Percentiles rank a stretch among this genome's conserved stretches.
These are phyloP conservation scores for Sminthurides aquaticus DNA, from an alignment of 2,888 invertebrate species.

Conservation along the genomic window DNA sequence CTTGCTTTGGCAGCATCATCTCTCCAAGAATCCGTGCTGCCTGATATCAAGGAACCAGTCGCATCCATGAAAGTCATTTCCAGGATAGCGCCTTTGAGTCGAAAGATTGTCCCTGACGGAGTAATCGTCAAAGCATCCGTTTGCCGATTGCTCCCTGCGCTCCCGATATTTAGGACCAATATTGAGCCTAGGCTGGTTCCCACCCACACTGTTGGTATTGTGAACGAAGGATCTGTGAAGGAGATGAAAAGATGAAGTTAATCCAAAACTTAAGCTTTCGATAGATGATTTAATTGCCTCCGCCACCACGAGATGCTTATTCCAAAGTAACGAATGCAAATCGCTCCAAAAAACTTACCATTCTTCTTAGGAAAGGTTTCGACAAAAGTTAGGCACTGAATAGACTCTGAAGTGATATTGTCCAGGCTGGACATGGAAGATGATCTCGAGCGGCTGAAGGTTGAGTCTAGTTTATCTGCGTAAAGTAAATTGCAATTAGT, in stretches of 20 bases:
- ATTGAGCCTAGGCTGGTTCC: conserved; percentile 96
- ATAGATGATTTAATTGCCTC: no score
- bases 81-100: conserved; percentile 89
- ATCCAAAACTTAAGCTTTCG: background rate
- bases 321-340: background rate
- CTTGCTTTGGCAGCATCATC: conserved; percentile 60
- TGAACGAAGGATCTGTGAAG: conserved; percentile 66
- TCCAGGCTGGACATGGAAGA: conserved; percentile 97
- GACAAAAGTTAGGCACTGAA: conserved; percentile 90
- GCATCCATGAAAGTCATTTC: conserved; percentile 94
- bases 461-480: conserved; percentile 88
- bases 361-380: conserved; percentile 91
- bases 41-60: conserved; percentile 83
- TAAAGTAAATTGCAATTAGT: background rate
- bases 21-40: conserved; percentile 72
- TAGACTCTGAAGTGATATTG: conserved; percentile 90
- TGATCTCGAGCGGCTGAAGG: conserved; percentile 91
- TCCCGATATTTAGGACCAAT: conserved; percentile 80
- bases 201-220: conserved; percentile 86
- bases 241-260: background rate
- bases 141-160: conserved; percentile 69
- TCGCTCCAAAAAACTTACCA: conserved; percentile 56
- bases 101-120: conserved; percentile 85
- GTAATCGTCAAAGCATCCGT: conserved; percentile 80
- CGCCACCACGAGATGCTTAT: no score